phyloP scores from a whole-genome alignment of 2,797 vertebrate genomes.

The Anguilla obscura region DNA sequence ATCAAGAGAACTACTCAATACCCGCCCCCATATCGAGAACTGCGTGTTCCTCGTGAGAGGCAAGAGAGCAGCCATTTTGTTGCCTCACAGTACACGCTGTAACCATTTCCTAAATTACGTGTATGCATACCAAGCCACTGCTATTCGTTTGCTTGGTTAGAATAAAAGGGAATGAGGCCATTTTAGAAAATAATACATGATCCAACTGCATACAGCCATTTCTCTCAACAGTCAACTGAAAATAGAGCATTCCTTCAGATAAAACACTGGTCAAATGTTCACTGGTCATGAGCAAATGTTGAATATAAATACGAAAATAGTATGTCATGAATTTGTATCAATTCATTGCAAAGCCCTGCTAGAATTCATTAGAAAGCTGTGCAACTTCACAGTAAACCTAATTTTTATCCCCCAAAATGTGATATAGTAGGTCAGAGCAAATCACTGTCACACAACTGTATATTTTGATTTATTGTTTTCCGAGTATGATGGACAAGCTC shows the following conservation, averaged over 20 bases:
- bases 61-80: conserved; percentile 43
- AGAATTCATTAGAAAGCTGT: not conserved
- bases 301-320: not conserved
- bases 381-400: not conserved
- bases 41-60: conserved; percentile 14
- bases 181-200: not conserved
- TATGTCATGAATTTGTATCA: not conserved
- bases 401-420: not conserved
- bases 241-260: not conserved
- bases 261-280: not conserved
- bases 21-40: conserved; percentile 17
- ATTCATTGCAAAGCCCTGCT: not conserved
- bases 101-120: conserved; percentile 18
- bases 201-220: not conserved
- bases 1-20: not conserved
- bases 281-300: not conserved
- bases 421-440: not conserved
- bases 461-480: not conserved
- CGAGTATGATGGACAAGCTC: not conserved
- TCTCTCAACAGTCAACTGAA: not conserved
- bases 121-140: not conserved
- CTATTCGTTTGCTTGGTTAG: not conserved
- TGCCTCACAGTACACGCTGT: not conserved
- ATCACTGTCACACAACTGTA: not conserved
- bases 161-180: not conserved